Base-by-base conservation (phyloP, 2,888 invertebrate genomes). In the Alsophila aescularia region DNA sequence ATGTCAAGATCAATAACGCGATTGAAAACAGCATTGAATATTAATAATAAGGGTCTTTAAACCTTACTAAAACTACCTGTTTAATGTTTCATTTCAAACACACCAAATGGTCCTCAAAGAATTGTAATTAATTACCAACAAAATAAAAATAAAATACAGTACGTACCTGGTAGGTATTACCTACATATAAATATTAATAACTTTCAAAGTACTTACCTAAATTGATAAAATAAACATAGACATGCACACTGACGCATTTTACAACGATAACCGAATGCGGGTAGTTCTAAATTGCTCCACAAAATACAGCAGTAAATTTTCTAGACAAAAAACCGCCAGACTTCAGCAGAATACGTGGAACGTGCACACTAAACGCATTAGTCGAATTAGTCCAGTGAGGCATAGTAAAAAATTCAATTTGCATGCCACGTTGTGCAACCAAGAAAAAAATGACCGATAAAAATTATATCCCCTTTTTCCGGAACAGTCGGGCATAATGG, bases 331-430 rank as follows among this genome's bases (percentile, higher is more conserved):
- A 67, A 63, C 43, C 15, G 37, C 14, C 36, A 49, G 58, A 54
- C 56, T 50, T 29, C 52, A 36, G 24, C 49, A 54, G 62, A 53
- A 54, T 60, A 58, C 59, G 55, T 62, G 67, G 70, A 75, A 75
- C 84, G 82, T 85, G 86, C 84, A 72, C 70, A 73, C 83, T 88
- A 88, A 90, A 77, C 78, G 86, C 87, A 89, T 90, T 91, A 90
- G 80, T 75, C 84, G 83, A 87, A 90, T 90, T 90, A 90, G 83
- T 84, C 81, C 84, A 79, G 69, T 85, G 87, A 85, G 77, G 89
- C 88, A 78, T 82, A 75, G 81, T 74, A 81, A 88, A 90, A 90
- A 90, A 90, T 88, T 88, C 86, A 91, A 90, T 91, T 90, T 90
- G 77, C 86, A 74, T 77, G 72, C 81, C 75, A 72, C 84, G 81